Percentiles rank a stretch among this genome's conserved stretches.
Evolutionary conservation across 2,797 vertebrate species (phyloP).

Genomic region (Paguma larvata): DNA sequence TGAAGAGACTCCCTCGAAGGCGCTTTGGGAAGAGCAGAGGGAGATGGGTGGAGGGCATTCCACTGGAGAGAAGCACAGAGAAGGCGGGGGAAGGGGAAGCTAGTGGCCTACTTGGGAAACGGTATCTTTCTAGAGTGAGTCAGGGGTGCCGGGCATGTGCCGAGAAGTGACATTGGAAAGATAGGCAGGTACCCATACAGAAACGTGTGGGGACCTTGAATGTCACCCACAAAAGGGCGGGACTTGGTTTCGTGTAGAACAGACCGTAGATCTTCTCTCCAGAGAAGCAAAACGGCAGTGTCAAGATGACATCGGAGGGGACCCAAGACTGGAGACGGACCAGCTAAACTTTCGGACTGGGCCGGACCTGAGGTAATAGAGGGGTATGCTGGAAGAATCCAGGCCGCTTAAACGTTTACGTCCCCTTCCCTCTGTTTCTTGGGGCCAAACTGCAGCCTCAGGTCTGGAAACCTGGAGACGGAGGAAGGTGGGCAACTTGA

Average conservation of each 20-base stretch:
- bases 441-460: not conserved
- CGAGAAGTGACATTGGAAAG: not conserved
- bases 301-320: not conserved
- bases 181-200: not conserved
- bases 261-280: not conserved
- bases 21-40: not conserved
- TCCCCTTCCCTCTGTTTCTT: constrained; percentile 5
- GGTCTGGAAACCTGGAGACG: not conserved
- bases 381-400: not conserved
- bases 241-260: not conserved
- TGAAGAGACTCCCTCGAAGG: constrained; percentile 7
- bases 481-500: not conserved
- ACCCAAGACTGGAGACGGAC: not conserved
- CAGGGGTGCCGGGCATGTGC: not conserved
- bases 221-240: not conserved
- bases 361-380: not conserved
- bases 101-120: not conserved
- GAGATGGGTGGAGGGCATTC: not conserved
- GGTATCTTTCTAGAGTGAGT: not conserved
- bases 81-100: not conserved
- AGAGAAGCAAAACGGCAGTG: not conserved
- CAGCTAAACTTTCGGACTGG: not conserved
- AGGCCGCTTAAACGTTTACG: constrained; percentile 3
- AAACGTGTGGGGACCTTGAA: not conserved
- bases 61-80: not conserved